These are phyloP conservation scores for Actinia equina DNA, from an alignment of 64 coral and sea anemone species.

Conservation along the genomic window DNA sequence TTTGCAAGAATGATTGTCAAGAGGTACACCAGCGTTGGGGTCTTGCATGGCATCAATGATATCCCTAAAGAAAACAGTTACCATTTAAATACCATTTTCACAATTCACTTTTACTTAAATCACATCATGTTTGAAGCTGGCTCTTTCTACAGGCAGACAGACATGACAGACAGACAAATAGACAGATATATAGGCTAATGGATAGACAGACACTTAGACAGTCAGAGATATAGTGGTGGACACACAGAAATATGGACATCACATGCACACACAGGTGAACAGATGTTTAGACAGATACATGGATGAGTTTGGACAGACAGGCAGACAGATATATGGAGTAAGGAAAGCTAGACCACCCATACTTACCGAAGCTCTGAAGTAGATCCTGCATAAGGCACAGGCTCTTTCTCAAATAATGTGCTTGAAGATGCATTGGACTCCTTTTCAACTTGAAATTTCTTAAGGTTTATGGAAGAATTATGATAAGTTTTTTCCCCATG, in stretches of 20 bases:
- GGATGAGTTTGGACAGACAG: not conserved
- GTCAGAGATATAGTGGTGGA: no score
- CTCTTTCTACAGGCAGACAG: no score
- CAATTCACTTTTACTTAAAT: no score
- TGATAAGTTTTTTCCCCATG: not conserved
- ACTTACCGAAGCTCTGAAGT: not conserved
- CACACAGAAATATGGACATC: not conserved
- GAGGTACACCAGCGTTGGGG: slow-evolving; percentile 80
- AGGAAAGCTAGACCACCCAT: not conserved
- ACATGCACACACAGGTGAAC: not conserved
- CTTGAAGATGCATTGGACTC: not conserved
- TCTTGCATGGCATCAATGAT: slow-evolving; percentile 98
- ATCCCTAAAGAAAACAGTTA: slow-evolving; percentile 44
- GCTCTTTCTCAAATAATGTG: not conserved
- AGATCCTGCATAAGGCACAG: not conserved
- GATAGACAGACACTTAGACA: no score
- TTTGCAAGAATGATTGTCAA: slow-evolving; percentile 54
- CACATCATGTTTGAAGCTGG: no score
- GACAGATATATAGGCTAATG: no score
- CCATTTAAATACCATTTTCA: not conserved
- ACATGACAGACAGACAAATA: no score
- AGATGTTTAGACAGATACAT: not conserved
- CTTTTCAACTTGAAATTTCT: not conserved
- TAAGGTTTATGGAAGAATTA: not conserved
- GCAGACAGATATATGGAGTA: not conserved